Evolutionary conservation across 2,113 vertebrate species (phyloP).

Genomic region (Daboia siamensis): DNA sequence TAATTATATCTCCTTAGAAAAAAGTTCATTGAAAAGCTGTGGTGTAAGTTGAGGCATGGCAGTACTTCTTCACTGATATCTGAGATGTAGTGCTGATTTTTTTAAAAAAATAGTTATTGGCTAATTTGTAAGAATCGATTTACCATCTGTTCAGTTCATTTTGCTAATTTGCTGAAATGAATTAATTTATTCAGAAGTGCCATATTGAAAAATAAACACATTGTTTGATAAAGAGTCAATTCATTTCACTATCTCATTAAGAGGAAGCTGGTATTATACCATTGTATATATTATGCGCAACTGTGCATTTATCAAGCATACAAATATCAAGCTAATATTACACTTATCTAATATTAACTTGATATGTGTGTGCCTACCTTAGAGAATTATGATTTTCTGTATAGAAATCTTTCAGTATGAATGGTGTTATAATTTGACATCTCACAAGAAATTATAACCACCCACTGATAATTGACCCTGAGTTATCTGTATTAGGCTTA

Average conservation of each 20-base stretch:
- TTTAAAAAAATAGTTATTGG: not conserved
- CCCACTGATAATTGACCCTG: not conserved
- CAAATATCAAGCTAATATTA: not conserved
- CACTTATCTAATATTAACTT: no score
- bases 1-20: constrained; percentile 21
- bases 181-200: not conserved
- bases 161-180: not conserved
- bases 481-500: not conserved
- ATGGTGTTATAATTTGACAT: not conserved
- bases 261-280: not conserved
- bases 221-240: not conserved
- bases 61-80: not conserved
- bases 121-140: not conserved
- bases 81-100: not conserved
- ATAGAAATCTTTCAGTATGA: not conserved
- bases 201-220: not conserved
- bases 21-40: not conserved
- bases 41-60: not conserved
- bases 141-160: not conserved
- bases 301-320: not conserved
- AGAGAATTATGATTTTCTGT: not conserved
- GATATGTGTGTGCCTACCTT: not conserved
- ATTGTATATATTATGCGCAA: not conserved
- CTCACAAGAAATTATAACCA: not conserved
- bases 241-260: not conserved